These are phyloP conservation scores for Synergus japonicus DNA, from an alignment of 2,888 invertebrate genomes.

Conservation along the genomic window DNA sequence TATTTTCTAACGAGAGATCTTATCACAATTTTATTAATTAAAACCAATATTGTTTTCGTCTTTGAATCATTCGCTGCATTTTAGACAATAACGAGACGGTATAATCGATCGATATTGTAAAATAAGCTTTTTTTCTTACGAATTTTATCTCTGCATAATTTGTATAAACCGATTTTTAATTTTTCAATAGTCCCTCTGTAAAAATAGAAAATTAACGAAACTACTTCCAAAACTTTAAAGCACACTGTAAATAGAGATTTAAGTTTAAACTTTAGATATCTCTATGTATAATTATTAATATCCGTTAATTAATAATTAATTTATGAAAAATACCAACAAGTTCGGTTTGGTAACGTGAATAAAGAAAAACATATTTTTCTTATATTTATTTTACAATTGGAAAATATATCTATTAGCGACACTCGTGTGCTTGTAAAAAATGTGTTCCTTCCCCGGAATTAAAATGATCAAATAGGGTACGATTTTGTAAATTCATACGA, in stretches of 20 bases:
- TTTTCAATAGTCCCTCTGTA: background rate
- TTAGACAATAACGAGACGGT: conserved; percentile 32
- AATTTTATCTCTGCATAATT: conserved; percentile 1
- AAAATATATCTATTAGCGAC: background rate
- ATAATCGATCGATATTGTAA: conserved; percentile 10
- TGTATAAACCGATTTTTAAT: conserved; percentile 6
- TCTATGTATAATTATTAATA: background rate
- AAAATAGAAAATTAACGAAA: conserved; percentile 17
- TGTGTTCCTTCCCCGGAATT: background rate
- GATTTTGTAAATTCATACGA: conserved; percentile 33
- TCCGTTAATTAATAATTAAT: background rate
- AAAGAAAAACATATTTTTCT: background rate
- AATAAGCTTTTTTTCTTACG: background rate
- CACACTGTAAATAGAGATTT: conserved; percentile 35
- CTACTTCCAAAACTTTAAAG: conserved; percentile 15
- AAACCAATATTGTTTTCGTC: background rate
- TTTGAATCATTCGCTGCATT: conserved; percentile 4
- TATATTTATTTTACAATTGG: conserved; percentile 5
- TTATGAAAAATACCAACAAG: conserved; percentile 7
- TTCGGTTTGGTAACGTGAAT: background rate
- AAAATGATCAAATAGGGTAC: conserved; percentile 1
- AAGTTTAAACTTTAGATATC: background rate
- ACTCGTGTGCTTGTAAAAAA: background rate
- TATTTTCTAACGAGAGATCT: background rate
- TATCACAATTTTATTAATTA: background rate